Evolutionary conservation across 2,888 invertebrate species (phyloP), one percentile per base, ranked within the genome.

Genomic region (Athetis lepigone): DNA sequence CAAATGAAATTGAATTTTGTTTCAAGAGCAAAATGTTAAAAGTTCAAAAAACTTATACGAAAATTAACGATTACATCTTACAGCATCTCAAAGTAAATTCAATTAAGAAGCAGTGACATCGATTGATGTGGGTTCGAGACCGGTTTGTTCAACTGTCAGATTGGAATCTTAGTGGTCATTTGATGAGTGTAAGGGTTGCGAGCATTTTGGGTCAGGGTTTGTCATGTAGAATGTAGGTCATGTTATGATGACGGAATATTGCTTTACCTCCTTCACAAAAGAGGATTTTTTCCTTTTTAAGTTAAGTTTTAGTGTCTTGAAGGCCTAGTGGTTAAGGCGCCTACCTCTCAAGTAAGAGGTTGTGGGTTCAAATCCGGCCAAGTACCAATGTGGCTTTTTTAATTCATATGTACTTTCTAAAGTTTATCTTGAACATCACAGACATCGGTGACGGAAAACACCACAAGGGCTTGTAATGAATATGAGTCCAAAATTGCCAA

Each of bases 91-190:
- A 29, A 60, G 58, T 52, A 58, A 62, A 77, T 77, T 66, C 58
- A 69, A 79, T 77, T 66, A 69, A 21, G 47, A 50, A 43, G 9
- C 39, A n/a, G 43, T 77, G 56, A 66, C 74, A 66, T 2, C 18
- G 61, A 55, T 47, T 80, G 80, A 78, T 56, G 42, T 69, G 78
- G 78, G 80, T 80, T 55, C 36, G 47, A 63, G 18, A 40, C 19
- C 29, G 37, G 51, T 39, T 67, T 60, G 56, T 57, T 61, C 46
- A 57, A 49, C 77, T 77, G 74, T 74, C 75, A 77, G 60, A 73
- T 61, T 25, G 58, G 61, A 77, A 61, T 67, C 80, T 66, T 59
- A 9, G 27, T 9, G 23, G 62, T 27, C 18, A 40, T 62, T 60
- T 61, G 64, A 64, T 54, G 51, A 45, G 69, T 43, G 43, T 37